Conservation (phyloP, 2,888 invertebrate species). For the Keiferia lycopersicella region DNA sequence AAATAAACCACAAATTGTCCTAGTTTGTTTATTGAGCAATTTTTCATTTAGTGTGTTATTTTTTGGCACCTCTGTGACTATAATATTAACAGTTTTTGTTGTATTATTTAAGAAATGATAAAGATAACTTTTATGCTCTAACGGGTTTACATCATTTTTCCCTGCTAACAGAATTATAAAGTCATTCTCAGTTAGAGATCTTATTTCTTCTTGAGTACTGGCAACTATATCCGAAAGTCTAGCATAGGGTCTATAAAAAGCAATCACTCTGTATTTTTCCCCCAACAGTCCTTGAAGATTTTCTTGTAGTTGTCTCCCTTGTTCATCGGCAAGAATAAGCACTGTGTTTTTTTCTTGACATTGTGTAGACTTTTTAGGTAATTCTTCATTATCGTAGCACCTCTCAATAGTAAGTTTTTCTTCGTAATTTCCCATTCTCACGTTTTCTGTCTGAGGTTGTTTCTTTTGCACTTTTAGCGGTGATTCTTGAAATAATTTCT, state of each 20-base stretch:
- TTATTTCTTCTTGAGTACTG: background rate
- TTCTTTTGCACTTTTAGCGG: background rate
- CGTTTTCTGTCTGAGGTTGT: background rate
- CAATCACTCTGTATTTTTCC: background rate
- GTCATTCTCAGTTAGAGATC: background rate
- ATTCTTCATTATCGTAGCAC: background rate
- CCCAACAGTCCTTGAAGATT: background rate
- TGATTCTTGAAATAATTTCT: background rate
- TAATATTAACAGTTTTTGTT: background rate
- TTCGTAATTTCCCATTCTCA: background rate
- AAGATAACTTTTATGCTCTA: background rate
- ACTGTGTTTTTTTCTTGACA: background rate
- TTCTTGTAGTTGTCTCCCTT: background rate
- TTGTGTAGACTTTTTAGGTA: background rate
- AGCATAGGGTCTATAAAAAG: background rate
- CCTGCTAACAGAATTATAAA: background rate
- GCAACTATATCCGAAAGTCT: background rate
- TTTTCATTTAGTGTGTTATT: background rate
- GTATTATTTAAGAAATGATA: background rate
- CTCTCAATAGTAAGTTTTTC: background rate
- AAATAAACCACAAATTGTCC: background rate
- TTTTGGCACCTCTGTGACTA: background rate
- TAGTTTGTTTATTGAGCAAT: background rate
- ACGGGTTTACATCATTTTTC: background rate
- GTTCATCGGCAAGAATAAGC: background rate